Conservation (phyloP, 2,113 vertebrate species). For the Nycticryphes semicollaris region DNA sequence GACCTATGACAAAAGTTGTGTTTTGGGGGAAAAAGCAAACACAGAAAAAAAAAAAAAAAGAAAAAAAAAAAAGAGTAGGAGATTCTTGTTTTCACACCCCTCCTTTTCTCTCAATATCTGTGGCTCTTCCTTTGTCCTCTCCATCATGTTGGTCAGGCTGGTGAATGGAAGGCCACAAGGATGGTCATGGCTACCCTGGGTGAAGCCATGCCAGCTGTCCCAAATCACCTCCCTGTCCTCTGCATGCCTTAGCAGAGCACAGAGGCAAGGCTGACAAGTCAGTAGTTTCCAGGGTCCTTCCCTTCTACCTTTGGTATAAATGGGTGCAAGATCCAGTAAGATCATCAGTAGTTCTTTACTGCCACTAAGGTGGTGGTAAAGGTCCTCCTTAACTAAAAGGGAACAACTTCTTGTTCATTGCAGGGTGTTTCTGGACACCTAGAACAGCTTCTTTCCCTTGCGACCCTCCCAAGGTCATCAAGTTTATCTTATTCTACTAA, state of each 20-base stretch:
- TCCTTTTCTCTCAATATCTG: neutral
- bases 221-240: neutral
- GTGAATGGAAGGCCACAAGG: neutral
- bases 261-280: neutral
- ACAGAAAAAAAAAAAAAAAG: no score
- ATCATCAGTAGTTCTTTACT: neutral
- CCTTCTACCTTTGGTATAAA: neutral
- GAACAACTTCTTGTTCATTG: neutral
- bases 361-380: no score
- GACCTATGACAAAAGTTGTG: neutral
- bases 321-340: neutral
- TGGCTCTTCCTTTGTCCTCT: neutral
- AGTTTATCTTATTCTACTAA: neutral
- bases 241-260: neutral
- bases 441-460: neutral
- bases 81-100: neutral
- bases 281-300: neutral
- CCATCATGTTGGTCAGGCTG: neutral
- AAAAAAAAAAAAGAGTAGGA: accelerated
- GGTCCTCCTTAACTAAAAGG: neutral
- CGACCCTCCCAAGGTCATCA: neutral
- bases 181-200: neutral
- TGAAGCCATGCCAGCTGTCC: neutral
- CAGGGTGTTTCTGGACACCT: neutral
- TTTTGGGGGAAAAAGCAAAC: neutral